phyloP scores from a whole-genome alignment of 2,888 invertebrate genomes.

The Peribatodes rhomboidaria region DNA sequence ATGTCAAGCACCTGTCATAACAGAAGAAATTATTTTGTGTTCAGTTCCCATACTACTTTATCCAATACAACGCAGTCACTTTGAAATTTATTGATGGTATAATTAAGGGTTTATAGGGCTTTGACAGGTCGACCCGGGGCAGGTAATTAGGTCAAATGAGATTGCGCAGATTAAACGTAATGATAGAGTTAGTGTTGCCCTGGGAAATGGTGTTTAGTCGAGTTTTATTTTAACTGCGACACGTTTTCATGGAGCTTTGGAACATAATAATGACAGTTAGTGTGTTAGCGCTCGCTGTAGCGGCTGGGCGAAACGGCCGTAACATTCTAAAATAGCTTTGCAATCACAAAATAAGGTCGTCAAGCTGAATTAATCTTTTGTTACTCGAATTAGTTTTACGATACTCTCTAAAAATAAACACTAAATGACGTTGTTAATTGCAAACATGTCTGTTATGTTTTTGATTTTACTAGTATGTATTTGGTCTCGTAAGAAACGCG shows the following conservation, averaged over 20 bases:
- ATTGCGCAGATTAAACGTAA: slow-evolving; percentile 42
- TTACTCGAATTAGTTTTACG: too few relatives aligned
- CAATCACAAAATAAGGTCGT: background rate
- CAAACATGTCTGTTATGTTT: too few relatives aligned
- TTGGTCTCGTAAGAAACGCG: too few relatives aligned
- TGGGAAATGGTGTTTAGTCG: slow-evolving; percentile 32
- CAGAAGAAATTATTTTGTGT: background rate
- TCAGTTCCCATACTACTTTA: slow-evolving; percentile 17
- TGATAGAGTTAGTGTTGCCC: slow-evolving; percentile 38
- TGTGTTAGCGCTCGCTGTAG: background rate
- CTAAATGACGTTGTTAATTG: too few relatives aligned
- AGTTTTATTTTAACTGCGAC: slow-evolving; percentile 35
- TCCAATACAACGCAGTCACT: slow-evolving; percentile 23
- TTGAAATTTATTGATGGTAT: slow-evolving; percentile 56
- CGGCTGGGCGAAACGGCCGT: background rate
- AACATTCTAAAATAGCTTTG: background rate
- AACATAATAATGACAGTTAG: slow-evolving; percentile 7
- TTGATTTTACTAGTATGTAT: too few relatives aligned
- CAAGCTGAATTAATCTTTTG: background rate
- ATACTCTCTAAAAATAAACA: too few relatives aligned
- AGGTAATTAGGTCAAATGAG: slow-evolving; percentile 57
- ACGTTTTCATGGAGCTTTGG: slow-evolving; percentile 8
- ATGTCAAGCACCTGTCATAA: background rate
- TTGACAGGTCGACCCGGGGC: slow-evolving; percentile 56
- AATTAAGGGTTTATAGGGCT: slow-evolving; percentile 60